Percentiles rank a stretch among this genome's conserved stretches.
phyloP scores from a whole-genome alignment of 2,113 vertebrate genomes.

The Corythornis vintsioides region DNA sequence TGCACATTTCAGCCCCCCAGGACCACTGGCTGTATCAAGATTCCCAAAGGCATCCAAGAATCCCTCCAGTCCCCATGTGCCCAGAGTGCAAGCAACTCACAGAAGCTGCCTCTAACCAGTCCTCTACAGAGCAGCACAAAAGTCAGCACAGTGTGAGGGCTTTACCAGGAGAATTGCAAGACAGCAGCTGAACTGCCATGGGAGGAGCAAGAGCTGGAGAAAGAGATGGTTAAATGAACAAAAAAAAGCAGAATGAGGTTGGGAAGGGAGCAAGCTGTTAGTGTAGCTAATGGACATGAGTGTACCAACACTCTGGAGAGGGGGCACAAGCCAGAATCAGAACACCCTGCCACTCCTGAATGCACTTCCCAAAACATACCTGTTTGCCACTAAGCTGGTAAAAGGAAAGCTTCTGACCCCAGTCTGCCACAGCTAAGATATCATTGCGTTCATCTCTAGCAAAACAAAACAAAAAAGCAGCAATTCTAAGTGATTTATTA shows the following conservation, averaged over 20 bases:
- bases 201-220: neutral
- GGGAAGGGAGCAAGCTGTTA: neutral
- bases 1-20: neutral
- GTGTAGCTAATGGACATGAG: neutral
- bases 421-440: constrained; percentile 94
- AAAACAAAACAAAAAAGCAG: constrained; percentile 6
- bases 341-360: neutral
- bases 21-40: neutral
- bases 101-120: neutral
- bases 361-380: constrained; percentile 71
- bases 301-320: neutral
- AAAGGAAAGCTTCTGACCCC: constrained; percentile 96
- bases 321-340: neutral
- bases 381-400: constrained; percentile 98
- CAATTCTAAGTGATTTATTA: neutral
- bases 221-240: neutral
- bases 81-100: neutral
- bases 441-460: constrained; percentile 95
- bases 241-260: neutral
- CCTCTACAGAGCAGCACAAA: neutral
- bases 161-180: neutral
- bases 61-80: neutral
- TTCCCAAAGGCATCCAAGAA: neutral
- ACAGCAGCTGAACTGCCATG: neutral
- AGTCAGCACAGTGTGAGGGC: neutral